A percentile compares a stretch with the other conserved stretches of the same genome.
Conservation (phyloP, 2,888 invertebrate species). For the Andrena haemorrhoa region DNA sequence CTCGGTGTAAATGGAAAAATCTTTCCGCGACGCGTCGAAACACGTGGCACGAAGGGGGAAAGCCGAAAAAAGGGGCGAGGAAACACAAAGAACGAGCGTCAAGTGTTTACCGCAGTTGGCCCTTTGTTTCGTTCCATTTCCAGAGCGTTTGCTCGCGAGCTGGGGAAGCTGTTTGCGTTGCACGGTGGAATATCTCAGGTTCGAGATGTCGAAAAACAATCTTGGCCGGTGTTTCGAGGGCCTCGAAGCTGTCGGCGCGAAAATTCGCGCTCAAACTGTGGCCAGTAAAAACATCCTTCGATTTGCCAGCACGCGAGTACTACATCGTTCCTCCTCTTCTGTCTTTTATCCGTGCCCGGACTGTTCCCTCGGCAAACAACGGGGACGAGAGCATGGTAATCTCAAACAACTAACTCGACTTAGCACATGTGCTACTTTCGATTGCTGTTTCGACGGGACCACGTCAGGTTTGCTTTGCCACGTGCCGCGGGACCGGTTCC, state of each 20-base stretch:
- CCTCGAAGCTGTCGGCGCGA: slow-evolving; percentile 26
- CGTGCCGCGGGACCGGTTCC: slow-evolving; percentile 38
- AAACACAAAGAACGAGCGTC: neutral
- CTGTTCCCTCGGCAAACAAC: slow-evolving; percentile 30
- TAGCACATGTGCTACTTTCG: slow-evolving; percentile 30
- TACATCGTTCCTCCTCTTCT: neutral
- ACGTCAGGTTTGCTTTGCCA: slow-evolving; percentile 21
- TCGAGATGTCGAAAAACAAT: slow-evolving; percentile 58
- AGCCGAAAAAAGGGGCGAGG: neutral
- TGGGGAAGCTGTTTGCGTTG: slow-evolving; percentile 45
- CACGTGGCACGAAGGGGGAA: neutral
- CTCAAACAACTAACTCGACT: slow-evolving; percentile 22
- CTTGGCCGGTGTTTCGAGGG: slow-evolving; percentile 38
- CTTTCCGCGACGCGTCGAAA: neutral
- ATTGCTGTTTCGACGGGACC: slow-evolving; percentile 30
- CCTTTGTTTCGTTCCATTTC: slow-evolving; percentile 57
- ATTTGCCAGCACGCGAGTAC: slow-evolving; percentile 15
- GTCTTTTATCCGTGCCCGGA: slow-evolving; percentile 13
- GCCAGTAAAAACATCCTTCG: slow-evolving; percentile 35
- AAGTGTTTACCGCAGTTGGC: slow-evolving; percentile 53
- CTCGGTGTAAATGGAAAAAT: neutral
- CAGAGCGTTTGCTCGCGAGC: slow-evolving; percentile 50
- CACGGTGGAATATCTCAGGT: slow-evolving; percentile 36
- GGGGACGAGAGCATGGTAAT: slow-evolving; percentile 20
- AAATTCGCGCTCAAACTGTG: slow-evolving; percentile 20